Conservation (phyloP, 1,140 invertebrate genomes). For the Ceratina australensis region DNA sequence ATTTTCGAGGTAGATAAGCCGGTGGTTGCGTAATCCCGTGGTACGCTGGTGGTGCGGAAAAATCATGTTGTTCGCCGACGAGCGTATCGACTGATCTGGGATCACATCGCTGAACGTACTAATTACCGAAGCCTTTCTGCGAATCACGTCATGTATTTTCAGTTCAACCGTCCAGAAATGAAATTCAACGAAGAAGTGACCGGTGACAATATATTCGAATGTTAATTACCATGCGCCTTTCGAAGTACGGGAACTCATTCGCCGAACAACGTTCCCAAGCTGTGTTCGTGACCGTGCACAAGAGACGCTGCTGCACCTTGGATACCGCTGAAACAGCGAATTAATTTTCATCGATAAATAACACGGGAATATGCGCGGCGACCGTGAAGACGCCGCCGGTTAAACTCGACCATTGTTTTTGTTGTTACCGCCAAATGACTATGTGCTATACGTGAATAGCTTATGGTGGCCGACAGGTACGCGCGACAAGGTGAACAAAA, state of each 20-base stretch:
- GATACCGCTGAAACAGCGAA: neutral
- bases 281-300: neutral
- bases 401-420: neutral
- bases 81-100: neutral
- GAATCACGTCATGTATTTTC: constrained; percentile 8
- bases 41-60: neutral
- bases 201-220: neutral
- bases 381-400: no score
- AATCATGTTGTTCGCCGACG: neutral
- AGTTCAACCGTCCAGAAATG: constrained; percentile 20
- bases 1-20: neutral
- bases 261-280: neutral
- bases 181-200: neutral
- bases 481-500: neutral
- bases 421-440: neutral
- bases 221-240: neutral
- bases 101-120: no score
- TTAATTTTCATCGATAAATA: neutral
- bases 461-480: neutral
- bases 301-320: neutral
- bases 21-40: neutral
- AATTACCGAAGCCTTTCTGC: neutral
- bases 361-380: neutral
- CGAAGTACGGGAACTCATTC: neutral
- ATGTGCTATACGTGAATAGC: neutral